phyloP scores from a whole-genome alignment of 2,113 vertebrate genomes.

The Athene noctua region DNA sequence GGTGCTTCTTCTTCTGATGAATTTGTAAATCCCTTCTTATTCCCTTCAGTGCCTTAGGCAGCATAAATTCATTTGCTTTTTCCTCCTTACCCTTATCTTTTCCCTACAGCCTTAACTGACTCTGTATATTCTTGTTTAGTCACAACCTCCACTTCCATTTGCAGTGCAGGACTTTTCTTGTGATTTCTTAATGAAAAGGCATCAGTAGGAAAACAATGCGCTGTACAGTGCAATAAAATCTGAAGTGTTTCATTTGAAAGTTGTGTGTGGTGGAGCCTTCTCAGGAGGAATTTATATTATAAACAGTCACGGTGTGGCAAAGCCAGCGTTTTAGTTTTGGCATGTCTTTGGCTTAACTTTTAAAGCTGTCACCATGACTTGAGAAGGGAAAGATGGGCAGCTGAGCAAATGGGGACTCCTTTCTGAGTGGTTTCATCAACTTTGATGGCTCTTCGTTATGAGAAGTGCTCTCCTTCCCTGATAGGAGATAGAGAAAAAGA shows the following conservation, averaged over 20 bases:
- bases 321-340: neutral
- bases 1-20: slow-evolving; percentile 19
- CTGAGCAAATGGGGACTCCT: neutral
- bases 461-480: neutral
- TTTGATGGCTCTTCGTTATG: neutral
- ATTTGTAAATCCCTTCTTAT: slow-evolving; percentile 66
- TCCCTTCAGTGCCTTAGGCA: slow-evolving; percentile 42
- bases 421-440: neutral
- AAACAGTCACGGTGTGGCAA: neutral
- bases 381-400: neutral
- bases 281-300: neutral
- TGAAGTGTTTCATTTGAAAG: neutral
- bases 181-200: slow-evolving; percentile 19
- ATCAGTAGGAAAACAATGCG: neutral
- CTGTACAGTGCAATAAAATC: neutral
- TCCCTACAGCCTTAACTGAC: slow-evolving; percentile 27
- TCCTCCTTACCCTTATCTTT: slow-evolving; percentile 1
- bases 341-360: neutral
- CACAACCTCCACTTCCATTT: neutral
- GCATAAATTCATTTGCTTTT: slow-evolving; percentile 41
- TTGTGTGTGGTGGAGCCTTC: neutral
- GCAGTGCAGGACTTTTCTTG: neutral
- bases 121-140: neutral
- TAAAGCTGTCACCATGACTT: neutral
- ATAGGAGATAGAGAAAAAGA: accelerated